These are phyloP conservation scores for Carcharodon carcharias DNA, from an alignment of 2,797 vertebrate genomes.

Conservation along the genomic window DNA sequence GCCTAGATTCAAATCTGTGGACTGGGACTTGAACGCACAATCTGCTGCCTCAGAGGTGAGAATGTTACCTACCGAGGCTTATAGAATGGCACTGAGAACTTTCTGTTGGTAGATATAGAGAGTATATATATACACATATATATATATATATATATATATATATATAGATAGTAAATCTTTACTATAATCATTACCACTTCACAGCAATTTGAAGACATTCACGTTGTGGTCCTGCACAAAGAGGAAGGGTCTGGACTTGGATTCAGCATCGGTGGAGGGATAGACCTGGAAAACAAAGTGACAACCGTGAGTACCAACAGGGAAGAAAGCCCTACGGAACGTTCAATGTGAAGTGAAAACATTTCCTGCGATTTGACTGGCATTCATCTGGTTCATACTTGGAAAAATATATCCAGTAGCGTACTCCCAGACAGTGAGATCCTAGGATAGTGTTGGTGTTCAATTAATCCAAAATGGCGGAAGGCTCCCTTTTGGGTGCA, in stretches of 20 bases:
- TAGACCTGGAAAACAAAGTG: constrained; percentile 80
- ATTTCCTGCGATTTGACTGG: not conserved
- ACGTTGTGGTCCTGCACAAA: constrained; percentile 85
- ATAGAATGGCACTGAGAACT: not conserved
- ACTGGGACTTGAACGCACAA: not conserved
- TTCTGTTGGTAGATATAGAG: not conserved
- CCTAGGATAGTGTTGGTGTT: not conserved
- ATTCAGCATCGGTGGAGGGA: constrained; percentile 86
- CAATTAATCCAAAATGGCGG: not conserved
- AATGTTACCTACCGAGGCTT: not conserved
- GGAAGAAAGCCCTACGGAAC: not conserved
- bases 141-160: too few species aligned
- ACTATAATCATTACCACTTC: not conserved
- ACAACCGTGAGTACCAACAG: constrained; percentile 66
- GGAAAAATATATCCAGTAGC: not conserved
- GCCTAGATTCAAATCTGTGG: not conserved
- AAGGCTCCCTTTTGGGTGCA: not conserved
- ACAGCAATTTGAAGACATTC: constrained; percentile 82
- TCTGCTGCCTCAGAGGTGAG: not conserved
- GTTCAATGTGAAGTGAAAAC: not conserved
- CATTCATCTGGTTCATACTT: not conserved
- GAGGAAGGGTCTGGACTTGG: constrained; percentile 83
- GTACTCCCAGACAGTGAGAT: not conserved
- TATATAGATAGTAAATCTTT: not conserved
- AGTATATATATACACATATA: too few species aligned